Evolutionary conservation across 2,797 vertebrate genomes (phyloP).

Genomic region (Garrulus glandarius): DNA sequence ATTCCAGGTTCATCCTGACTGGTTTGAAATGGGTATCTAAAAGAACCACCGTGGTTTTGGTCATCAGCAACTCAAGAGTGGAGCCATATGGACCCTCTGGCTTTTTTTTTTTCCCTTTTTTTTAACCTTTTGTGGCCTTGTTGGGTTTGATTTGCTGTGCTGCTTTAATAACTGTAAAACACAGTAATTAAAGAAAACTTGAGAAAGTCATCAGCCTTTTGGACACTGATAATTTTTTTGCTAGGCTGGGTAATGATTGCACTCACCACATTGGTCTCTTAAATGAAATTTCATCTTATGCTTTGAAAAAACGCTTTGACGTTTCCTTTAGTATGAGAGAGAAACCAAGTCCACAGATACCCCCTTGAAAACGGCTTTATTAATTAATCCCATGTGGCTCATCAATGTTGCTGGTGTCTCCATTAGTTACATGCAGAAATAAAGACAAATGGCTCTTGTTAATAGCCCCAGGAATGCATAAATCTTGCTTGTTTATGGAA

Average conservation of each 20-base stretch:
- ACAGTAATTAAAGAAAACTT: conserved; percentile 31
- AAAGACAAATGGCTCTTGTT: conserved; percentile 65
- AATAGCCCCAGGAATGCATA: conserved; percentile 47
- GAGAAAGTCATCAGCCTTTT: conserved; percentile 4
- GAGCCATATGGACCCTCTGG: not conserved
- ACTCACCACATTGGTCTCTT: conserved; percentile 43
- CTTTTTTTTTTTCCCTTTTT: too few relatives aligned
- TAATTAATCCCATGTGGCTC: conserved; percentile 65
- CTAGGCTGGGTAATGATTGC: not conserved
- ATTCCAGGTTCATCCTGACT: not conserved
- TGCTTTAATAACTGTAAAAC: not conserved
- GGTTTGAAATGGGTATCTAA: not conserved
- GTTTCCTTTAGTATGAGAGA: not conserved
- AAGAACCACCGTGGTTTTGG: not conserved
- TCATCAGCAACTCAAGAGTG: not conserved
- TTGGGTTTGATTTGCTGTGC: not conserved
- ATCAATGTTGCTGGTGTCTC: conserved; percentile 40
- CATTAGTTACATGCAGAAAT: conserved; percentile 60
- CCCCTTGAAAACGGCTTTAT: conserved; percentile 42
- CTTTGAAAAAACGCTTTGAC: conserved; percentile 49
- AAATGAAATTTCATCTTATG: conserved; percentile 52
- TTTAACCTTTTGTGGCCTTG: not conserved
- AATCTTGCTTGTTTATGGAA: conserved; percentile 63
- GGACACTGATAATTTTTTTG: conserved; percentile 43
- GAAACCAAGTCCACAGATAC: not conserved